phyloP scores from a whole-genome alignment of 2,797 vertebrate species.

The Anguilla obscura region DNA sequence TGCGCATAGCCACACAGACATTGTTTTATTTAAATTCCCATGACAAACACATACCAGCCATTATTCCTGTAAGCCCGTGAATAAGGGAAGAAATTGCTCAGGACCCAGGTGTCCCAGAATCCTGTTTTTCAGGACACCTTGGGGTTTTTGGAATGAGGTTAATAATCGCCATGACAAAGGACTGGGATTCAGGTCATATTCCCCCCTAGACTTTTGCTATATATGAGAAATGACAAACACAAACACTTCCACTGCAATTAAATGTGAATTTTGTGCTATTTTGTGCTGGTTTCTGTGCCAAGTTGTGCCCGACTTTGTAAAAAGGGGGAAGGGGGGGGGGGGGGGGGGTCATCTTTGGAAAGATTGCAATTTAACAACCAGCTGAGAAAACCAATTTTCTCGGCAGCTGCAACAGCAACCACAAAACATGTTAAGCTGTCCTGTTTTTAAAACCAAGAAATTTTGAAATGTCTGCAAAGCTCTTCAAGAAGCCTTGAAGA shows the following conservation, averaged over 20 bases:
- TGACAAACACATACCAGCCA: not conserved
- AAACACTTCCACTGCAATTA: not conserved
- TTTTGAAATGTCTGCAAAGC: not conserved
- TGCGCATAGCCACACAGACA: not conserved
- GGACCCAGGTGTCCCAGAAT: not conserved
- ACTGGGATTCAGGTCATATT: not conserved
- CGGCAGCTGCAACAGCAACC: not conserved
- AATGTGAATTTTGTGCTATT: not conserved
- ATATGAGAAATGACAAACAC: not conserved
- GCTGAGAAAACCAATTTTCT: conserved; percentile 30
- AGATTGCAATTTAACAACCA: not conserved
- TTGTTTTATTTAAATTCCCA: not conserved
- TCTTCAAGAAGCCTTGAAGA: not conserved
- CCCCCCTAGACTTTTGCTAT: not conserved
- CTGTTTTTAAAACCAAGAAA: conserved; percentile 4
- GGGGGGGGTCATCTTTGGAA: not conserved
- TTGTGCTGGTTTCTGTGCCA: not conserved
- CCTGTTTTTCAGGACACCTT: not conserved
- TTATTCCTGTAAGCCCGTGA: not conserved
- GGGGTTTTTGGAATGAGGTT: not conserved
- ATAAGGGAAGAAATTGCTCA: not conserved
- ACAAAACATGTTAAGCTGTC: not conserved
- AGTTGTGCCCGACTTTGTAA: not conserved
- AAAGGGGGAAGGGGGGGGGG: not conserved
- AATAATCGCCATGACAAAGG: not conserved